Conservation (phyloP, 2,113 vertebrate species). For the Kryptolebias marmoratus region DNA sequence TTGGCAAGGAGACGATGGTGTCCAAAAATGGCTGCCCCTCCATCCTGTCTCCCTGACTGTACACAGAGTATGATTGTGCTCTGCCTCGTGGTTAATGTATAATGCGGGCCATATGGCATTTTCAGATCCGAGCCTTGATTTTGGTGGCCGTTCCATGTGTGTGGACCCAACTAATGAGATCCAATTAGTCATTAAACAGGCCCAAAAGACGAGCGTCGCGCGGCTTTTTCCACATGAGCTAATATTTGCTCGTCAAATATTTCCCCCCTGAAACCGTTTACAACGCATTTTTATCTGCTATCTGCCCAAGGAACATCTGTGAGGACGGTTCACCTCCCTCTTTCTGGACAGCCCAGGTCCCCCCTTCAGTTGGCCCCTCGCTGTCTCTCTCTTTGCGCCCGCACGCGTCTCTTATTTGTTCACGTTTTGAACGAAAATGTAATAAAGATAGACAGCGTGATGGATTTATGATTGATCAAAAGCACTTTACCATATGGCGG, state of each 20-base stretch:
- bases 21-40: conserved; percentile 68
- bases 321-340: conserved; percentile 76
- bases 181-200: conserved; percentile 92
- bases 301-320: conserved; percentile 86
- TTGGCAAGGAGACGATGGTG: conserved; percentile 82
- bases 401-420: conserved; percentile 80
- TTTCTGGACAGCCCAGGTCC: conserved; percentile 75
- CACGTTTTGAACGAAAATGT: conserved; percentile 83
- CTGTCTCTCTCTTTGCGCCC: conserved; percentile 56
- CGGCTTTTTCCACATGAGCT: conserved; percentile 81
- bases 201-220: conserved; percentile 81
- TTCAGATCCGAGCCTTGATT: conserved; percentile 83
- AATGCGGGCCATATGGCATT: conserved; percentile 94
- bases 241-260: conserved; percentile 96
- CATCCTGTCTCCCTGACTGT: conserved; percentile 66
- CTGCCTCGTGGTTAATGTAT: conserved; percentile 89
- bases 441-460: conserved; percentile 82
- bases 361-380: conserved; percentile 67
- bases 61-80: conserved; percentile 75
- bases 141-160: conserved; percentile 81
- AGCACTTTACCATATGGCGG: conserved; percentile 87
- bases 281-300: conserved; percentile 85
- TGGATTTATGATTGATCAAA: conserved; percentile 86
- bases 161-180: conserved; percentile 90
- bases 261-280: conserved; percentile 87